Evolutionary conservation across 2,113 vertebrate species (phyloP).

Genomic region (Oreotrochilus melanogaster): DNA sequence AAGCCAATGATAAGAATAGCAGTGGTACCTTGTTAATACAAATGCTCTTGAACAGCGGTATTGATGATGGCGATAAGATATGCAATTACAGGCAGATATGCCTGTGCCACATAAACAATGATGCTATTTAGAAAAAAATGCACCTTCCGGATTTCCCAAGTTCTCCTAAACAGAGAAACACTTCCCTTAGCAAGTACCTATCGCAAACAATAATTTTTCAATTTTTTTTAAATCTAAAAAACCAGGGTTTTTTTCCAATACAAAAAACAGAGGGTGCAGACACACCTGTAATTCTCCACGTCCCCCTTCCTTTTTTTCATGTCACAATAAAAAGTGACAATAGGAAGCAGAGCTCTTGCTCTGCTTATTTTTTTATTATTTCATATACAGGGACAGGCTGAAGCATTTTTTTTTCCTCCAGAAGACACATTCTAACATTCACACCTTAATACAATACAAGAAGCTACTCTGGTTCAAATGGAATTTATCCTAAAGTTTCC

Average conservation of each 20-base stretch:
- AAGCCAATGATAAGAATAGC: neutral
- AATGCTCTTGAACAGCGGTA: neutral
- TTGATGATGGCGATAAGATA: neutral
- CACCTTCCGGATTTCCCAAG: neutral
- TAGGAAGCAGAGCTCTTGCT: neutral
- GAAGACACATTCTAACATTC: neutral
- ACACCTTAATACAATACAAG: neutral
- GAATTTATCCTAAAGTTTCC: neutral
- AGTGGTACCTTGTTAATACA: neutral
- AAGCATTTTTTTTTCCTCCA: neutral
- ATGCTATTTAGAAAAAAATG: neutral
- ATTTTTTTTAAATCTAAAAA: neutral
- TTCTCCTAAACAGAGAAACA: accelerated
- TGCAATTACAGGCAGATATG: neutral
- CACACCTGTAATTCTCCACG: neutral
- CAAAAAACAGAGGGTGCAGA: neutral
- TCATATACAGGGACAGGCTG: neutral
- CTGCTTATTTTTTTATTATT: neutral
- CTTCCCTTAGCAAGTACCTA: neutral
- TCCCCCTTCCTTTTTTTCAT: neutral
- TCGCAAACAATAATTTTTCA: neutral
- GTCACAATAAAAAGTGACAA: neutral
- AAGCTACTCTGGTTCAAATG: neutral
- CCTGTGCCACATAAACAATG: neutral
- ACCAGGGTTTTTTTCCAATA: neutral